phyloP scores from a whole-genome alignment of 2,113 vertebrate genomes.

The Ailurus styani region DNA sequence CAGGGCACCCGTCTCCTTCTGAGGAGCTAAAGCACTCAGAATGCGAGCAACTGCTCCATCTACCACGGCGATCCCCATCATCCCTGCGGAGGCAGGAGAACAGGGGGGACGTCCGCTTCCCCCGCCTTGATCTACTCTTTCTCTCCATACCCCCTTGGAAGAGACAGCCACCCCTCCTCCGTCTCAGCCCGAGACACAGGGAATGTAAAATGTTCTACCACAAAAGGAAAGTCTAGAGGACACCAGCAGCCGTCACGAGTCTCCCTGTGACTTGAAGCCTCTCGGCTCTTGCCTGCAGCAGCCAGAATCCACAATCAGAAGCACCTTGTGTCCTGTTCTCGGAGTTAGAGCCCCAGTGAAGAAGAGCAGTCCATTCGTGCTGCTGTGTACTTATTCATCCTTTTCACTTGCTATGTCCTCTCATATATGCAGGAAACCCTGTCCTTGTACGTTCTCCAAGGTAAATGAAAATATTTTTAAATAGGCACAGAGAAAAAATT shows the following conservation, averaged over 20 bases:
- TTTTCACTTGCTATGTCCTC: conserved; percentile 42
- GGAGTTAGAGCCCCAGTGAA: conserved; percentile 33
- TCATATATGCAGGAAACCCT: conserved; percentile 43
- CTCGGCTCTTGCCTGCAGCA: neutral
- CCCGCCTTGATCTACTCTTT: neutral
- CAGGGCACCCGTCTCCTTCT: neutral
- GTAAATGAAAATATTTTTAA: conserved; percentile 60
- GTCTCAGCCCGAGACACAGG: neutral
- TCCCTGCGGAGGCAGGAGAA: neutral
- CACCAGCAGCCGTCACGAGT: conserved; percentile 37
- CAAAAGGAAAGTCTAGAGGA: conserved; percentile 64
- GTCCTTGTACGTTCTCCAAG: conserved; percentile 58
- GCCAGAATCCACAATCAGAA: conserved; percentile 31
- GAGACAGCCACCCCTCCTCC: neutral
- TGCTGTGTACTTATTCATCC: neutral
- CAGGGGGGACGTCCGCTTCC: neutral
- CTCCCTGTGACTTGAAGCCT: conserved; percentile 51
- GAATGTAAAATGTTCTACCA: neutral
- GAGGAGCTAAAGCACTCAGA: neutral
- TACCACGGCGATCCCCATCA: neutral
- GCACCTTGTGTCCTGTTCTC: conserved; percentile 57
- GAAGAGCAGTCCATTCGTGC: conserved; percentile 59
- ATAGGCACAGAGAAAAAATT: conserved; percentile 12
- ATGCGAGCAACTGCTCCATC: neutral
- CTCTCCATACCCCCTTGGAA: neutral